Evolutionary conservation across 2,888 invertebrate genomes (phyloP).

Genomic region (Agapetus fuscipes): DNA sequence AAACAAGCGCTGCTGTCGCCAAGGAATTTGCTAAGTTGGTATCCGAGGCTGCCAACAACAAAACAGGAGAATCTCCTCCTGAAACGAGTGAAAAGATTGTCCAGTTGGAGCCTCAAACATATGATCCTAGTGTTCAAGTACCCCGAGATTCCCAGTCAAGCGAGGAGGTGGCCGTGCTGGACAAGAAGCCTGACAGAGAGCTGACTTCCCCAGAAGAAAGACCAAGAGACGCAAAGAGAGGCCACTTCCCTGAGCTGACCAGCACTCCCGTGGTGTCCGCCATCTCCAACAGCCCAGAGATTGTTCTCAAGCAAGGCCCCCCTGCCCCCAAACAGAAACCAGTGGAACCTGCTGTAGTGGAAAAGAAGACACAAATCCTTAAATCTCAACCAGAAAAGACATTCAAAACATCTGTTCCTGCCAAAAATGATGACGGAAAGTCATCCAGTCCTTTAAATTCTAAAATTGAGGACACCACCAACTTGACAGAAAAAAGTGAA

Average conservation of each 20-base stretch:
- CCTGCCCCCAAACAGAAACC: slow-evolving; percentile 6
- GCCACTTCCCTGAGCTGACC: slow-evolving; percentile 3
- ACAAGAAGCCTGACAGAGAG: too few relatives aligned
- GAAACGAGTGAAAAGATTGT: too few relatives aligned
- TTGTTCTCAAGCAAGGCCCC: slow-evolving; percentile 47
- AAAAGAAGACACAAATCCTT: neutral
- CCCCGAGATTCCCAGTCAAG: slow-evolving; percentile 6
- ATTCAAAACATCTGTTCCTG: too few relatives aligned
- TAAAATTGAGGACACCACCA: too few relatives aligned
- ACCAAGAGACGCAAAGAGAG: too few relatives aligned
- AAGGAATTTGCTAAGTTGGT: slow-evolving; percentile 33
- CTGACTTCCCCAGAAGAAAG: too few relatives aligned
- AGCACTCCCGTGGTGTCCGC: slow-evolving; percentile 62
- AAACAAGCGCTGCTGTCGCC: slow-evolving; percentile 25
- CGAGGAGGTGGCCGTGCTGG: neutral
- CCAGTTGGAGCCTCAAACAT: too few relatives aligned
- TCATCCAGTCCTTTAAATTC: too few relatives aligned
- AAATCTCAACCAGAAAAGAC: slow-evolving; percentile 5
- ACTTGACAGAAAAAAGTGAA: too few relatives aligned
- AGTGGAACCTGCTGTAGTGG: neutral
- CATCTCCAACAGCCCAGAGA: slow-evolving; percentile 57
- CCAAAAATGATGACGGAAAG: neutral
- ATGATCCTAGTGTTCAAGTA: too few relatives aligned
- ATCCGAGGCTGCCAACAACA: slow-evolving; percentile 28
- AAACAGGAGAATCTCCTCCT: too few relatives aligned